Evolutionary conservation across 35 echinoderm and acorn worm species (phyloP).

Genomic region (Heliocidaris erythrogramma): DNA sequence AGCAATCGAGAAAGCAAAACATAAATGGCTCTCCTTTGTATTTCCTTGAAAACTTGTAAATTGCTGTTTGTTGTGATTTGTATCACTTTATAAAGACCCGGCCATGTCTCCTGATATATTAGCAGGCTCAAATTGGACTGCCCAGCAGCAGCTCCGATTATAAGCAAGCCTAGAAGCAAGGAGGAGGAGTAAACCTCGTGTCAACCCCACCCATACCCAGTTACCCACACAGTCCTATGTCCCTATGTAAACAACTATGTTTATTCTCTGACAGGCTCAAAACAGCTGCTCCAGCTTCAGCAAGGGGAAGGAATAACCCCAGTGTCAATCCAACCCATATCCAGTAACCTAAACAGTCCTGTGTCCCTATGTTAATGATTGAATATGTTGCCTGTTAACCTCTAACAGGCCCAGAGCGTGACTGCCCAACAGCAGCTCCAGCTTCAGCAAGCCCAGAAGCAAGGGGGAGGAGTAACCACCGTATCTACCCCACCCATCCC

Average conservation of each 20-base stretch:
- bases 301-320: not conserved
- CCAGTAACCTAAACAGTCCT: not conserved
- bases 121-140: constrained; percentile 40
- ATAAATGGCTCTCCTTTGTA: too few species aligned
- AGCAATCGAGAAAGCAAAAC: too few species aligned
- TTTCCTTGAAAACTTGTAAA: too few species aligned
- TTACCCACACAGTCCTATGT: not conserved
- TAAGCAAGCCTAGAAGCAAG: constrained; percentile 69
- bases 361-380: not conserved
- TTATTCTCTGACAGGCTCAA: too few species aligned
- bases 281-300: constrained; percentile 66
- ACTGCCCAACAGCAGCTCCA: constrained; percentile 64
- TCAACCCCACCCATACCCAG: not conserved
- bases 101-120: too few species aligned
- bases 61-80: too few species aligned
- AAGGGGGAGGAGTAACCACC: not conserved
- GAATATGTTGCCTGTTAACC: not conserved
- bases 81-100: too few species aligned
- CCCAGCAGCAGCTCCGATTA: constrained; percentile 57
- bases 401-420: constrained; percentile 40
- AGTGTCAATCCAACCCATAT: not conserved
- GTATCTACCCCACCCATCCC: constrained; percentile 8
- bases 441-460: constrained; percentile 78
- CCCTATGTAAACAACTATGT: not conserved
- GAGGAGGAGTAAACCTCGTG: not conserved